Conservation (phyloP, 2,888 invertebrate genomes). For the Drosophila mayaguana region DNA sequence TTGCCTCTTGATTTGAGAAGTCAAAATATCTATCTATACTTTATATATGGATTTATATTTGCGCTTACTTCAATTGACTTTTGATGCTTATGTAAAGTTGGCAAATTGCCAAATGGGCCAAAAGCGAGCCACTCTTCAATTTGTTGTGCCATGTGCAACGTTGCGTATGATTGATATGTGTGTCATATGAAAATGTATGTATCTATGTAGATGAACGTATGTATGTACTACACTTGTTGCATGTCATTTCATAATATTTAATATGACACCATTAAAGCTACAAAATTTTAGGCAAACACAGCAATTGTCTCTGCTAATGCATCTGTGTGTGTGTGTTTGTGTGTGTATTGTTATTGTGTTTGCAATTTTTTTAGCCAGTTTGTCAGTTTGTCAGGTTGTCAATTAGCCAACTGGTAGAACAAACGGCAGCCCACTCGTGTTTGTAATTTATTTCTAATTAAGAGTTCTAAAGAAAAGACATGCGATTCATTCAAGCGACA, state of each 20-base stretch:
- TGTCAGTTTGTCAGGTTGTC: constrained; percentile 41
- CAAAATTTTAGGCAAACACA: constrained; percentile 41
- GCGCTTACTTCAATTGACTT: not conserved
- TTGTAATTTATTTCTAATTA: constrained; percentile 74
- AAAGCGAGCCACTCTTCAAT: constrained; percentile 10
- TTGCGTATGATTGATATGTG: constrained; percentile 77
- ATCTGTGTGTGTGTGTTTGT: not conserved
- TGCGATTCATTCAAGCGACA: constrained; percentile 77
- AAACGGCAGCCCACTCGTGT: constrained; percentile 52
- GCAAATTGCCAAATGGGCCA: constrained; percentile 16
- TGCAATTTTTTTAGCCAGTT: constrained; percentile 23
- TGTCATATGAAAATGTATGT: constrained; percentile 53
- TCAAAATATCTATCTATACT: too few species aligned
- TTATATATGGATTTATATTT: too few species aligned
- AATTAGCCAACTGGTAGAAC: constrained; percentile 55
- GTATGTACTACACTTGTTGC: constrained; percentile 39
- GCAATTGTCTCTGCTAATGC: constrained; percentile 12
- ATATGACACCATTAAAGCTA: constrained; percentile 65
- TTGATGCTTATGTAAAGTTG: not conserved
- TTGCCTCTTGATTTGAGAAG: too few species aligned
- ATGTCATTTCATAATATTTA: constrained; percentile 68
- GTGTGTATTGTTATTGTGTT: constrained; percentile 7
- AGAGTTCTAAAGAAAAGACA: constrained; percentile 77
- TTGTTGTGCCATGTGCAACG: constrained; percentile 66
- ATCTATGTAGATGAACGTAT: not conserved